Base-by-base conservation (phyloP, 2,888 invertebrate genomes). In the Rhagonycha lutea region DNA sequence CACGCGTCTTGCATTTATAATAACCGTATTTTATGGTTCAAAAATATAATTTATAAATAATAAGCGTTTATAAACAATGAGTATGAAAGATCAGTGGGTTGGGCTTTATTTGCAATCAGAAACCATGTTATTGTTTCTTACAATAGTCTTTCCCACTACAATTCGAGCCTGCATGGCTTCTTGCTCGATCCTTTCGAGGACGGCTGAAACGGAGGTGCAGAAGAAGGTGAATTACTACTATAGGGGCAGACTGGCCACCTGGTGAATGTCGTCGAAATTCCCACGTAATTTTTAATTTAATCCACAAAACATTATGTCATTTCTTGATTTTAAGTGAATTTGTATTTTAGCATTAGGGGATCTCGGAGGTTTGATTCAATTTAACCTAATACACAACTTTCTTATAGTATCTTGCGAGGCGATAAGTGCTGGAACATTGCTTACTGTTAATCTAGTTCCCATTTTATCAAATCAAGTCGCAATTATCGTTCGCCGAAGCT, bases 1-100 rank as follows among this genome's bases (percentile, higher is more conserved):
- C 72, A 29, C 68, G 73, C 61, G 73, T 69, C 26, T 73, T 69
- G 73, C 47, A 70, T 71, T 32, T 18, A 14, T 69, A 60, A 32
- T 14, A 14, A 18, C 47, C 23, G 9, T 69, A 12, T 67, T 67
- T 67, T 67, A 67, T 12, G 14, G 24, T 23, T 60, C 18, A 11
- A 29, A 69, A 18, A 32, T 32, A 60, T 24, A 65, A 67, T 72
- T 61, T 68, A 61, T 24, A 61, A 68, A 68, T 68, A 14, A 65
- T 65, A 47, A 65, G 71, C 32, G 18, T 14, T 47, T 65, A 65
- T 71, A 71, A 71, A 71, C 65, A 71, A 65, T 65, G 26, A n/a
- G 47, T 24, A 47, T 65, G 60, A 65, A 71, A 71, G 60, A 71
- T 71, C 14, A 65, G 65, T 65, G 65, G 71, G 70, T 61, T 70